Evolutionary conservation across 2,888 invertebrate genomes (phyloP).

Genomic region (Campoplex capitator): DNA sequence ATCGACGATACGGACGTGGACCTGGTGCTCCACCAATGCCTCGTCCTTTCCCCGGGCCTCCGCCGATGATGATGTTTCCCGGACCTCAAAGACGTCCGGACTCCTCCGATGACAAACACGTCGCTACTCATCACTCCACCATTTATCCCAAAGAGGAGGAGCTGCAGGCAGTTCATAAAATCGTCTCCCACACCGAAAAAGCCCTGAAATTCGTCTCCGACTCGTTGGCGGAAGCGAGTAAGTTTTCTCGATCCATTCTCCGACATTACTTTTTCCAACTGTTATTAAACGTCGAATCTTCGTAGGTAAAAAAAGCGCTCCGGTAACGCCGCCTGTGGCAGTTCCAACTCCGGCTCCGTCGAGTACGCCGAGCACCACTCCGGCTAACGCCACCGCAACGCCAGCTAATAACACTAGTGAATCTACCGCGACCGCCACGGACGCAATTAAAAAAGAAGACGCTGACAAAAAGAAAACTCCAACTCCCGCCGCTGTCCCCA

Average conservation of each 20-base stretch:
- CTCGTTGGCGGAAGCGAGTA: slow-evolving; percentile 88
- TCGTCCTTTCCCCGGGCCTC: slow-evolving; percentile 84
- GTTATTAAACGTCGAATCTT: neutral
- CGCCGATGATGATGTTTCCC: slow-evolving; percentile 86
- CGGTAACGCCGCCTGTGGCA: slow-evolving; percentile 12
- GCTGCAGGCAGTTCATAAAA: slow-evolving; percentile 94
- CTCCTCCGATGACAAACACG: slow-evolving; percentile 98
- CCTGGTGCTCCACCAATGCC: slow-evolving; percentile 84
- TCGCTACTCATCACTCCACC: slow-evolving; percentile 95
- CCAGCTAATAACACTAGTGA: slow-evolving; percentile 70
- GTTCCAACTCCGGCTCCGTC: slow-evolving; percentile 31
- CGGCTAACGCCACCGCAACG: slow-evolving; percentile 50
- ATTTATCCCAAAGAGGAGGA: slow-evolving; percentile 97
- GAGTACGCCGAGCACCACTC: slow-evolving; percentile 38
- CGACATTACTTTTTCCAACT: neutral
- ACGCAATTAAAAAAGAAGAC: slow-evolving; percentile 84
- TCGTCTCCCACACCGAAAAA: slow-evolving; percentile 96
- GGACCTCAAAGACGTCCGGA: slow-evolving; percentile 92
- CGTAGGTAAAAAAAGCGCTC: slow-evolving; percentile 75
- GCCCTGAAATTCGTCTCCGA: slow-evolving; percentile 98
- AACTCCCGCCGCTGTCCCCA: slow-evolving; percentile 76
- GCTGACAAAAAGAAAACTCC: slow-evolving; percentile 86
- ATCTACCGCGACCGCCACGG: slow-evolving; percentile 76
- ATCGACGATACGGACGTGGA: slow-evolving; percentile 88
- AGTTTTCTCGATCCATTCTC: slow-evolving; percentile 62